Evolutionary conservation across 2,888 invertebrate genomes (phyloP), one percentile per base, ranked within the genome.

Genomic region (Cyrtodaria siliqua): DNA sequence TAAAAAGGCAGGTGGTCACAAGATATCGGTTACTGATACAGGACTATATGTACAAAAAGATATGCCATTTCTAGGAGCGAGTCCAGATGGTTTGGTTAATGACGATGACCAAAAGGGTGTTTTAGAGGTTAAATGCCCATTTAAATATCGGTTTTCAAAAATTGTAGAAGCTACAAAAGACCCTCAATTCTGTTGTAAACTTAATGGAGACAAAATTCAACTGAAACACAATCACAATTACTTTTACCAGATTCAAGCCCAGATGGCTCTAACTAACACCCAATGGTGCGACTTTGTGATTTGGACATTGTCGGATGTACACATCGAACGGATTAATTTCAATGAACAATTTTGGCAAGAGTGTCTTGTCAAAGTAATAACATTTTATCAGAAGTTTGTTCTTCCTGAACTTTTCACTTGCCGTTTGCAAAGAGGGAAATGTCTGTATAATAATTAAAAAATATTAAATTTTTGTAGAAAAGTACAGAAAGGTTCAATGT

Each of bases 81-180:
- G 73, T 40, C 73, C 74, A 44, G 79, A 73, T 74, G 70, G 70
- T 23, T 24, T 78, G 2, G 60, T 78, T 1, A n/a, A 49, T 1
- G 62, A 52, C 55, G 18, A 29, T 23, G 29, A 40, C 2, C 1
- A 3, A 29, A 26, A 47, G 12, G 66, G 69, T 18, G 20, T 61
- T 9, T 8, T 72, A 12, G 78, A 78, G 38, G 52, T 78, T 4
- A 79, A 79, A 44, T 79, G 78, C 47, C 78, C 78, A 33, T 24
- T 8, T 26, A 60, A 52, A 27, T 27, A 8, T 1, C 50, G 68
- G 18, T 38, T 27, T 9, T 2, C 26, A 24, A 26, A 40, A 70
- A 44, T 27, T 33, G 33, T 8, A 8, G 33, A 33, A 12, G 33
- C 23, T 27, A 20, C 27, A 2, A 16, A 57, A 27, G 50, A 70